phyloP scores from a whole-genome alignment of 2,113 vertebrate species.

The Stigmatopora argus region DNA sequence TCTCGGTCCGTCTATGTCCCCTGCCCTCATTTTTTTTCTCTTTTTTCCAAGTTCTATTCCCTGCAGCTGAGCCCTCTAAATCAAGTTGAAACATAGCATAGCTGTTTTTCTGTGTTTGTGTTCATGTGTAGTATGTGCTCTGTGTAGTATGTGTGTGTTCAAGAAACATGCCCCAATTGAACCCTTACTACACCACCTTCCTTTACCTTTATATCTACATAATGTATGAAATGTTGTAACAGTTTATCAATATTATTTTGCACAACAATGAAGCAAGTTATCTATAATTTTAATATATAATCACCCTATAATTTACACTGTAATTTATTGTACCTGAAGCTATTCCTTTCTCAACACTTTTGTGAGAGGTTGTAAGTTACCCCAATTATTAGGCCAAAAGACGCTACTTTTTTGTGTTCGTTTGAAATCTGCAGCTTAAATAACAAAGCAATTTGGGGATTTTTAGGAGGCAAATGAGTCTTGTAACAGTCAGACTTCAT shows the following conservation, averaged over 20 bases:
- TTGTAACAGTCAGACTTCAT: too few species aligned
- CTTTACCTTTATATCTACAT: slow-evolving; percentile 67
- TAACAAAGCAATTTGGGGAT: too few species aligned
- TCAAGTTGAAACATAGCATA: slow-evolving; percentile 69
- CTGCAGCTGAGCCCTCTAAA: slow-evolving; percentile 71
- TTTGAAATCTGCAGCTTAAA: too few species aligned
- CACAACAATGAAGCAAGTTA: not conserved
- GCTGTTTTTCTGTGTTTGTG: slow-evolving; percentile 50
- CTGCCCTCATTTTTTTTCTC: slow-evolving; percentile 7
- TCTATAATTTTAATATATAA: not conserved
- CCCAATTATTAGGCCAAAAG: too few species aligned
- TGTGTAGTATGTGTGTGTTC: slow-evolving; percentile 44
- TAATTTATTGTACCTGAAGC: too few species aligned
- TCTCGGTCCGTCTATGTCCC: slow-evolving; percentile 2
- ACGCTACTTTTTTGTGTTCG: too few species aligned
- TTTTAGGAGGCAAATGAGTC: too few species aligned
- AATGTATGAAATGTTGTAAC: slow-evolving; percentile 14
- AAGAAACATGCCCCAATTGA: slow-evolving; percentile 77
- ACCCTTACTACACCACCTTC: slow-evolving; percentile 10
- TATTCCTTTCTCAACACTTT: too few species aligned
- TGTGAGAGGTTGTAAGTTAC: too few species aligned
- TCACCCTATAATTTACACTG: not conserved
- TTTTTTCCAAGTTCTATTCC: slow-evolving; percentile 19
- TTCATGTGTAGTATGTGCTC: slow-evolving; percentile 20
- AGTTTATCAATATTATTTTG: not conserved